phyloP scores from a whole-genome alignment of 2,888 invertebrate species.

The Eulithis prunata region DNA sequence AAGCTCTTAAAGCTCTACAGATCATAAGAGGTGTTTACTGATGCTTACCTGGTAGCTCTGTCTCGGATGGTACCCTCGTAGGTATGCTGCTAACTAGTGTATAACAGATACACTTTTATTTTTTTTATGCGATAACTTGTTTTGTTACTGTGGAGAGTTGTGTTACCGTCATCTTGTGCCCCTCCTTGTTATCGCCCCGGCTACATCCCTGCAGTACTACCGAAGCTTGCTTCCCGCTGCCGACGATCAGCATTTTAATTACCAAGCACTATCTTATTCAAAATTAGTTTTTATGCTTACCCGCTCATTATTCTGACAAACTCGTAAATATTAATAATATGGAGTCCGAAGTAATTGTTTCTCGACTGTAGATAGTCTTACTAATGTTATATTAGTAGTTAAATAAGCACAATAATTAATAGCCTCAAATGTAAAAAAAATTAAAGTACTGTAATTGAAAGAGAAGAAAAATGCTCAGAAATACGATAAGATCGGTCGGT shows the following conservation, averaged over 20 bases:
- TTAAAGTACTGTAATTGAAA: too few species aligned
- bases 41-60: too few species aligned
- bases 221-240: constrained; percentile 13
- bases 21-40: too few species aligned
- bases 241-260: constrained; percentile 29
- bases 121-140: background rate
- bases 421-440: too few species aligned
- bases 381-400: background rate
- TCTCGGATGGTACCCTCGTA: too few species aligned
- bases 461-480: too few species aligned
- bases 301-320: constrained; percentile 24
- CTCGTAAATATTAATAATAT: constrained; percentile 13
- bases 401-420: background rate
- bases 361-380: constrained; percentile 7
- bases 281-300: constrained; percentile 27
- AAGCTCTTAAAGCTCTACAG: too few species aligned
- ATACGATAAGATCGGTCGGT: too few species aligned
- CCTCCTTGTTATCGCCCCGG: background rate
- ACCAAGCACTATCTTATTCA: constrained; percentile 27
- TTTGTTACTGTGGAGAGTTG: background rate
- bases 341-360: constrained; percentile 15
- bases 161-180: too few species aligned
- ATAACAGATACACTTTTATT: too few species aligned
- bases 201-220: background rate
- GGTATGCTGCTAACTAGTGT: too few species aligned